Evolutionary conservation across 2,797 vertebrate genomes (phyloP), one percentile per base, ranked within the genome.

Genomic region (Cyclopterus lumpus): DNA sequence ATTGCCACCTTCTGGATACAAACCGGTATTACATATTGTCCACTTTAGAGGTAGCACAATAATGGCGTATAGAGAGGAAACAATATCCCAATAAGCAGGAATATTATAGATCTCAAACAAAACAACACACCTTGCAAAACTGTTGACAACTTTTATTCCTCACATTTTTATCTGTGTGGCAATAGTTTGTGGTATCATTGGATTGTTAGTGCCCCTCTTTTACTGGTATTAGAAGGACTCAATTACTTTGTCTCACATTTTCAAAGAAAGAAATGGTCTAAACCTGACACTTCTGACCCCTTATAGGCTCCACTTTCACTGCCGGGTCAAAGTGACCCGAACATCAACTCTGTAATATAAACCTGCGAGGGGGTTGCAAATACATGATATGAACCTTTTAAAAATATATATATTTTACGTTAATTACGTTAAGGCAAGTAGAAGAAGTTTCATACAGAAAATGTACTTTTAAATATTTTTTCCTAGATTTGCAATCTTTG

Each of bases 1-100:
- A 86, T 72, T 73, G 87, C 40, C 53, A 1, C 80, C 90, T 20
- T 15, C 60, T 91, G 92, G 91, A 40, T 8, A 34, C 1, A 49
- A 7, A 30, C 3, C 16, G 26, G 9, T 30, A 57, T 9, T 38
- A 32, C 26, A 66, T 10, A 4, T 6, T 16, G 15, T 11, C 34
- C 6, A 26, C 10, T 34, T 12, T 0, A 16, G 24, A 30, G 49
- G 15, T 16, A 1, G 11, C 6, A 66, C 15, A 20, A 38, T 1
- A 40, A 42, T 40, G 22, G 38, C 4, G 4, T 4, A 24, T 6
- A 7, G 26, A 7, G 4, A 40, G 8, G 16, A 11, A 58, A 48
- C 36, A 42, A n/a, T 22, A 28, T 15, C 0, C 1, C n/a, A 42
- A 16, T 48, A 20, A 24, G 16, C 22, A 51, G 28, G 16, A 32